Base-by-base conservation (phyloP, 37 sponge, comb jelly and placozoan species). In the Aplysina aerophoba region DNA sequence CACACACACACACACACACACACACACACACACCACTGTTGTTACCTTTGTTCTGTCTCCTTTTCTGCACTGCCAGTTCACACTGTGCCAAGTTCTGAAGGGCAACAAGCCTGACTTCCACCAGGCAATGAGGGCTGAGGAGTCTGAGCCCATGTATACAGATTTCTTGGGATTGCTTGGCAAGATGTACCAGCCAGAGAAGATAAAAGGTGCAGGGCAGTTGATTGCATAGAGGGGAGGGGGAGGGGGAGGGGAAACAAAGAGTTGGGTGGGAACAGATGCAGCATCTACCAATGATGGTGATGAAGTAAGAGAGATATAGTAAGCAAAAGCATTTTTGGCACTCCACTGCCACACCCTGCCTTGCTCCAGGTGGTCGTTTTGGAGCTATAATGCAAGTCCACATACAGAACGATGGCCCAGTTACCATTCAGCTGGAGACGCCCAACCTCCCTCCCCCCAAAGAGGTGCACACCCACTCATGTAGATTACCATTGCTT, bases 91-190 rank as follows among this genome's bases (percentile, higher is more conserved):
- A 68, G 95, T 98, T 0, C 89, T 98, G 58, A 98, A 98, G 60
- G 99, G 99, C 4, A 98, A 98, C 87, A 98, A 98, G 71, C 99
- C 96, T 17, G 99, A 98, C 66, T 98, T 98, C 84, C 99, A 98
- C 80, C 62, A 88, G 31, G 99, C 99, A 3, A 90, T 98, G 93
- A 83, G 59, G 0, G 71, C 87, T 3, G 96, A 96, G 19, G 31
- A 73, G 28, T 94, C 97, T 19, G 60, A 87, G 17, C 84, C 79
- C 67, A 90, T 94, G 90, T 98, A 94, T 79, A 59, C 87, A 54
- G 85, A 98, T 15, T 94, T 96, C 61, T 81, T 96, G 19, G 81
- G 56, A 25, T 38, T 81, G 28, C 62, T 98, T 41, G 79, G 95
- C 6, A 80, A 89, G n/a, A 44, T 61, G 64, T 91, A 95, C 87